Base-by-base conservation (phyloP, 2,888 invertebrate genomes). In the Drosophila differens region DNA sequence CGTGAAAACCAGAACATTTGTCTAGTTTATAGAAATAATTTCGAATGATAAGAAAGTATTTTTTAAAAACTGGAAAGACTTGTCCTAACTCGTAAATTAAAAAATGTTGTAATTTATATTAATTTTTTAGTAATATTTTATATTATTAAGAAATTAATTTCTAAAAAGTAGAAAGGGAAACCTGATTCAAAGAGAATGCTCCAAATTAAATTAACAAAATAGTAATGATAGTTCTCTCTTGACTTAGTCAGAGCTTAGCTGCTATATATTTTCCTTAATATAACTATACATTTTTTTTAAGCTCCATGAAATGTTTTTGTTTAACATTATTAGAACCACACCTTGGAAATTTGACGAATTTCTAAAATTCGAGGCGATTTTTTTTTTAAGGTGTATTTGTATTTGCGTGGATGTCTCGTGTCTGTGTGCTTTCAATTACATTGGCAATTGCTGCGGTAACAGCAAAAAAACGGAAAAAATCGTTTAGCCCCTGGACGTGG, bases 391-490 rank as follows among this genome's bases (percentile, higher is more conserved):
- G 9, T 57, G 54, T 16, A 35, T 41, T 6, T 41, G 22, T 35
- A 39, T 47, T 4, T 25, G 16, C 9, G 25, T 25, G 47, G 47
- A 25, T 16, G 7, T 2, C 14, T 39, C 33, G 32, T 65, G 39
- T 52, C 32, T 66, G 69, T 64, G 66, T 60, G 55, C 39, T 77
- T 85, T 82, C 85, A 89, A 85, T 89, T 89, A 88, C 76, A 80
- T 78, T 85, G 82, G 80, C 90, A 89, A 85, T 87, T 77, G 85
- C 73, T 80, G 83, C 73, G 90, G 85, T 80, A 85, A 78, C 74
- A 79, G 37, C 72, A 57, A 25, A 25, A 22, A 25, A 25, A 69
- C 70, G 74, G 70, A 54, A 74, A 77, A 68, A 74, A 78, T 66
- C 64, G 69, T 78, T 78, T 71, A 68, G 74, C 55, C 57, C 49